These are phyloP conservation scores for Cheilinus undulatus DNA, from an alignment of 2,113 vertebrate species.

Conservation along the genomic window DNA sequence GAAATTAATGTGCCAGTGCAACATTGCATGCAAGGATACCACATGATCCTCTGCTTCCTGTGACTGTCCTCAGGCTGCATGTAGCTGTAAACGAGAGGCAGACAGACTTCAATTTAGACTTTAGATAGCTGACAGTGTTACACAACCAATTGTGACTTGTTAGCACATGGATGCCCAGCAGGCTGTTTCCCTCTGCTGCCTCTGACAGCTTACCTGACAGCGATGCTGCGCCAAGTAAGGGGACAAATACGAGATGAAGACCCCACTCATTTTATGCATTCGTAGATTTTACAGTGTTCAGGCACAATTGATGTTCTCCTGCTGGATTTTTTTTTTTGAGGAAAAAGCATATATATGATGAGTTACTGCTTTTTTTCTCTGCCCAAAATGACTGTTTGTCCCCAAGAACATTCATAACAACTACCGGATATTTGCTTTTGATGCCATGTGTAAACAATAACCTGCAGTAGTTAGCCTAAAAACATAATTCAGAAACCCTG, in stretches of 20 bases:
- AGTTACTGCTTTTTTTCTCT: too few relatives aligned
- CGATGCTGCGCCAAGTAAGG: conserved; percentile 8
- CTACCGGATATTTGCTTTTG: too few relatives aligned
- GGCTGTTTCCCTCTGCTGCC: conserved; percentile 42
- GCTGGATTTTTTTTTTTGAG: neutral
- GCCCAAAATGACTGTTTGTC: too few relatives aligned
- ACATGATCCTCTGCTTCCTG: neutral
- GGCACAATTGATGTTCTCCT: neutral
- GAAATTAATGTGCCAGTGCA: neutral
- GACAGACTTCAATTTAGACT: conserved; percentile 10
- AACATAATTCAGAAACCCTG: too few relatives aligned
- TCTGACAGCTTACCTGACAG: conserved; percentile 56
- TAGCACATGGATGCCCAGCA: conserved; percentile 43
- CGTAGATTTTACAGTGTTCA: neutral
- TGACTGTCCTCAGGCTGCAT: neutral
- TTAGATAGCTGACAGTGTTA: conserved; percentile 40
- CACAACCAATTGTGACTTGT: conserved; percentile 58
- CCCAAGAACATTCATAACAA: too few relatives aligned
- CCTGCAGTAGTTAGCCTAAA: too few relatives aligned
- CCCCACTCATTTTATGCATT: neutral
- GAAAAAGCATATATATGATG: neutral
- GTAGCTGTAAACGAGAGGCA: conserved; percentile 1
- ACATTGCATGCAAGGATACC: neutral
- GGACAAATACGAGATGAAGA: conserved; percentile 39
- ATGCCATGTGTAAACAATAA: too few relatives aligned